Percentiles rank a stretch among this genome's conserved stretches.
phyloP scores from a whole-genome alignment of 2,113 vertebrate genomes.

The Sylvietta virens region DNA sequence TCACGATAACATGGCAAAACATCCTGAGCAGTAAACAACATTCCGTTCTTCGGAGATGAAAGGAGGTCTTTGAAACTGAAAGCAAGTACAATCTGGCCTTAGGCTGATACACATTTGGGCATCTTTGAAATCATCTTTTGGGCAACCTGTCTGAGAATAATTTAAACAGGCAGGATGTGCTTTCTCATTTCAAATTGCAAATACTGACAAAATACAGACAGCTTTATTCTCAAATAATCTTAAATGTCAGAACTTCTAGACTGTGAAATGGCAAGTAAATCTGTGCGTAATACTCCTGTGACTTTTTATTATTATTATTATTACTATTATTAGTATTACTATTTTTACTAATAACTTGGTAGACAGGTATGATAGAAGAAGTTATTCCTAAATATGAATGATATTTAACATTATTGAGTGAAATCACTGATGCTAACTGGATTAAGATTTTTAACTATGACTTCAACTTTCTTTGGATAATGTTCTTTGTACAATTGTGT shows the following conservation, averaged over 20 bases:
- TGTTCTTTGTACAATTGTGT: neutral
- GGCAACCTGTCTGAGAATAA: conserved; percentile 54
- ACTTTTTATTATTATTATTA: neutral
- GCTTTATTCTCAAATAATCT: conserved; percentile 9
- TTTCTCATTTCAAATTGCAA: conserved; percentile 44
- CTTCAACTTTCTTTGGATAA: neutral
- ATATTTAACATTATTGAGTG: neutral
- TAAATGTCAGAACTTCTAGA: conserved; percentile 1
- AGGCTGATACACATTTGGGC: conserved; percentile 43
- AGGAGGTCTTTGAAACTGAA: conserved; percentile 61
- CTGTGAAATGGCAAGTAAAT: neutral
- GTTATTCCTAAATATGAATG: neutral
- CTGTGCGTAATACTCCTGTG: neutral
- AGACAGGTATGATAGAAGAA: neutral
- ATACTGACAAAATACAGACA: conserved; percentile 41
- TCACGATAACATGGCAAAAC: conserved; percentile 59
- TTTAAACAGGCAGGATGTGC: conserved; percentile 46
- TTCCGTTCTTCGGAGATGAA: conserved; percentile 66
- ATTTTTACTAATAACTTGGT: neutral
- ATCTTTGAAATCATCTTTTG: conserved; percentile 59
- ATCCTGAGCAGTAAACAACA: conserved; percentile 64
- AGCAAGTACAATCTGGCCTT: conserved; percentile 42
- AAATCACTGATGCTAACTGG: neutral
- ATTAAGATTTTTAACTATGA: neutral
- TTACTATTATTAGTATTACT: neutral